Percentiles rank a stretch among this genome's conserved stretches.
phyloP scores from a whole-genome alignment of 2,888 invertebrate species.

The Heliconius cydno region DNA sequence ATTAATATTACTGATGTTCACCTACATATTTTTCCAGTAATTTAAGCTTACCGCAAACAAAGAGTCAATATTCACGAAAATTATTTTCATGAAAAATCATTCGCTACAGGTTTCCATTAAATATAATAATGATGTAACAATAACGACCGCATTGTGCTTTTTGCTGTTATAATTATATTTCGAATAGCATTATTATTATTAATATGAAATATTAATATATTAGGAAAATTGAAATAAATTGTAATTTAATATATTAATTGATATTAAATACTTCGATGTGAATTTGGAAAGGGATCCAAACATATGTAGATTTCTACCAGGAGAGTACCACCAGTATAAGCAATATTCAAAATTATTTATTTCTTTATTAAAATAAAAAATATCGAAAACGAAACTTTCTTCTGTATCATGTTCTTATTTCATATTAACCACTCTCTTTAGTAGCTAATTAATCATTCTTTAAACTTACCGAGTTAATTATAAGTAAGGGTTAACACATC shows the following conservation, averaged over 20 bases:
- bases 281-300: neutral
- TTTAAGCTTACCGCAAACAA: slow-evolving; percentile 39
- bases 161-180: slow-evolving; percentile 14
- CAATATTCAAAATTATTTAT: no score
- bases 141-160: slow-evolving; percentile 15
- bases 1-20: slow-evolving; percentile 27
- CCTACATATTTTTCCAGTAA: slow-evolving; percentile 39
- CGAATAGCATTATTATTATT: neutral
- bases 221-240: neutral
- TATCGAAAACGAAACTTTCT: no score
- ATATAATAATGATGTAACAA: slow-evolving; percentile 33
- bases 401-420: neutral
- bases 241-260: neutral
- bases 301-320: neutral
- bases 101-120: slow-evolving; percentile 27
- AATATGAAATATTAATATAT: slow-evolving; percentile 3
- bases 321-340: no score
- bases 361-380: no score
- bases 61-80: slow-evolving; percentile 38
- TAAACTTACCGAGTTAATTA: neutral
- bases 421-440: neutral
- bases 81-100: slow-evolving; percentile 38
- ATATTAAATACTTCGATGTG: neutral
- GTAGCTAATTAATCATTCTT: neutral
- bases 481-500: slow-evolving; percentile 19